phyloP scores from a whole-genome alignment of 2,888 invertebrate species.

The Ecdyonurus torrentis region DNA sequence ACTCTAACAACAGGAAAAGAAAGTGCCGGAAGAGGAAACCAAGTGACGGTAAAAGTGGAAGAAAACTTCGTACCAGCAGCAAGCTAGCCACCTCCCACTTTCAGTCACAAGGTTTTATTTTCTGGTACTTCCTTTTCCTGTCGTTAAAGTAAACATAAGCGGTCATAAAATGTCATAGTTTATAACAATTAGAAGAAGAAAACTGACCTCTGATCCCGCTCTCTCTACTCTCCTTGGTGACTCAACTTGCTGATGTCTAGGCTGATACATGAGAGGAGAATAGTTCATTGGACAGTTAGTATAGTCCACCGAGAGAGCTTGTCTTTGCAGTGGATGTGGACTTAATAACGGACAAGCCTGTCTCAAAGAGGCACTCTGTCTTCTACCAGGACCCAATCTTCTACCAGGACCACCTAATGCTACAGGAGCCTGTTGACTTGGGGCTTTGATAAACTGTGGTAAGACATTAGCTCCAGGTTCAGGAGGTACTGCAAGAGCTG shows the following conservation, averaged over 20 bases:
- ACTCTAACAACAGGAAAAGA: too few relatives aligned
- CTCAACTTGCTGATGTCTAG: neutral
- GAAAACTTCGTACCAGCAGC: too few relatives aligned
- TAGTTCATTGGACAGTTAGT: neutral
- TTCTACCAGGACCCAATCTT: neutral
- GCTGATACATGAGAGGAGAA: neutral
- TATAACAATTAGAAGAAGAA: too few relatives aligned
- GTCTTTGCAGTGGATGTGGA: constrained; percentile 47
- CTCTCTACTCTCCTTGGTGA: neutral
- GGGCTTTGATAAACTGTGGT: constrained; percentile 16
- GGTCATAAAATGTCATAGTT: too few relatives aligned
- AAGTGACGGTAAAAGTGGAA: too few relatives aligned
- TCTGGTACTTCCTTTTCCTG: too few relatives aligned
- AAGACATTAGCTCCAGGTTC: constrained; percentile 16
- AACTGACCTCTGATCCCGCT: constrained; percentile 4
- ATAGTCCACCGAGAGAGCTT: constrained; percentile 70
- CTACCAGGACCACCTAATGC: constrained; percentile 2
- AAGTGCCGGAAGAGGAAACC: too few relatives aligned
- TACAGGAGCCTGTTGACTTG: constrained; percentile 11
- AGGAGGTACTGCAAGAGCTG: constrained; percentile 25
- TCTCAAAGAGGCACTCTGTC: constrained; percentile 3
- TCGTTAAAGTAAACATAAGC: too few relatives aligned
- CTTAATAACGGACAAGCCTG: constrained; percentile 38
- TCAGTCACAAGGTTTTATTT: too few relatives aligned
- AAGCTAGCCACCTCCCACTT: too few relatives aligned